These are phyloP conservation scores for Thumatha senex DNA, from an alignment of 2,888 invertebrate genomes.

Conservation along the genomic window DNA sequence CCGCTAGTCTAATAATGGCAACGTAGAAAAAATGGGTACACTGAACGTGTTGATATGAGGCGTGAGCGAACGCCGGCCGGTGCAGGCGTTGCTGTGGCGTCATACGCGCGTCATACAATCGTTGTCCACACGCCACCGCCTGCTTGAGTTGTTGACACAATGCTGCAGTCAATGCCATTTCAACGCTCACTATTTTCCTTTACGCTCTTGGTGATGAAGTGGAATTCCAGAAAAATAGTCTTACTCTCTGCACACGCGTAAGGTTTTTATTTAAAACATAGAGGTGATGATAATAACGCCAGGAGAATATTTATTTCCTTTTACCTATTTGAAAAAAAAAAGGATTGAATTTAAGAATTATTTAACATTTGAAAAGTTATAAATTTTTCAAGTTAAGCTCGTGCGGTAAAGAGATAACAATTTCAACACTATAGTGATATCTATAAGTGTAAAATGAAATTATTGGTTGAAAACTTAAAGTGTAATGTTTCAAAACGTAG, in stretches of 20 bases:
- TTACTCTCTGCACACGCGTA: not conserved
- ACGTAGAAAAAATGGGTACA: conserved; percentile 6
- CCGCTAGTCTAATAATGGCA: not conserved
- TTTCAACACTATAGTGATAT: conserved; percentile 9
- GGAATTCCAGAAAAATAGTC: conserved; percentile 6
- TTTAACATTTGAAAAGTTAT: too few relatives aligned
- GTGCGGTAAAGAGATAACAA: conserved; percentile 9
- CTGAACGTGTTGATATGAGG: conserved; percentile 18
- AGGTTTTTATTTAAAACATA: not conserved
- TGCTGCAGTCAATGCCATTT: conserved; percentile 37
- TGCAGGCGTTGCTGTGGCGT: conserved; percentile 30
- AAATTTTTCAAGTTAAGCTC: not conserved
- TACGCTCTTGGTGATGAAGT: conserved; percentile 21
- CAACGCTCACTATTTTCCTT: conserved; percentile 18
- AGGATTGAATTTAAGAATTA: too few relatives aligned
- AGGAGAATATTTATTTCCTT: too few relatives aligned
- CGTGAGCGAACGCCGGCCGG: conserved; percentile 9
- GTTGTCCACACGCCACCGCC: conserved; percentile 29
- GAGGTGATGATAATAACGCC: too few relatives aligned
- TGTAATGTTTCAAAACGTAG: conserved; percentile 41
- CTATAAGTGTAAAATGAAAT: conserved; percentile 22
- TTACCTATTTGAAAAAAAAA: too few relatives aligned
- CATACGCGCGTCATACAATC: conserved; percentile 37
- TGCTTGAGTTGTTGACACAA: conserved; percentile 40
- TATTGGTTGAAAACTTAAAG: conserved; percentile 24